Evolutionary conservation across 2,888 invertebrate genomes (phyloP).

Genomic region (Yponomeuta cagnagella): DNA sequence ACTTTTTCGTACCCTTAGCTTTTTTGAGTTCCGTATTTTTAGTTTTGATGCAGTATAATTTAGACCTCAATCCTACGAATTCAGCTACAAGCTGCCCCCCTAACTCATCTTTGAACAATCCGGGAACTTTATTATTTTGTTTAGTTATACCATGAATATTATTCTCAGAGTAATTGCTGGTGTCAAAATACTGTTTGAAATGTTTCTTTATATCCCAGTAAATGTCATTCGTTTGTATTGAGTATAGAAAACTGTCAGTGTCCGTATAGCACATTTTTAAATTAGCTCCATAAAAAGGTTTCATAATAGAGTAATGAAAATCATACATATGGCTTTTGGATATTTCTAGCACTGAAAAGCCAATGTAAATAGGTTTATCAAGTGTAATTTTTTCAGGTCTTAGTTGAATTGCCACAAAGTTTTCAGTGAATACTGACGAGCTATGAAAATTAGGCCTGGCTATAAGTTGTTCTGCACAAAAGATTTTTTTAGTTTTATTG

Average conservation of each 20-base stretch:
- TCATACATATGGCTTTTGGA: constrained; percentile 17
- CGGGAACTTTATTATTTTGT: background rate
- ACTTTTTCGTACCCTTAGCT: too few relatives aligned
- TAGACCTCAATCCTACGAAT: constrained; percentile 10
- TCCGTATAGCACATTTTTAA: constrained; percentile 20
- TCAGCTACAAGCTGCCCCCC: constrained; percentile 4
- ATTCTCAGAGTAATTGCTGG: constrained; percentile 11
- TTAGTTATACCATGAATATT: constrained; percentile 18
- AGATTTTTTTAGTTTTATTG: constrained; percentile 12
- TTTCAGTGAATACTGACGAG: constrained; percentile 15
- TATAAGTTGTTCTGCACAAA: constrained; percentile 12
- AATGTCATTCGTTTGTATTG: constrained; percentile 16
- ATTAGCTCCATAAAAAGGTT: constrained; percentile 13
- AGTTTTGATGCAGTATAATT: constrained; percentile 11
- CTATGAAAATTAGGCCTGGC: constrained; percentile 13
- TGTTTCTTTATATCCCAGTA: constrained; percentile 12
- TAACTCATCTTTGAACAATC: constrained; percentile 10
- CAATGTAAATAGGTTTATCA: constrained; percentile 17
- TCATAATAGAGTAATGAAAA: constrained; percentile 18
- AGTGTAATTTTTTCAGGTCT: constrained; percentile 11
- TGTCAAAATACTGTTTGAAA: constrained; percentile 16
- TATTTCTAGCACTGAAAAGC: constrained; percentile 17
- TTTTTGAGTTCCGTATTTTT: background rate
- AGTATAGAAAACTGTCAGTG: constrained; percentile 20
- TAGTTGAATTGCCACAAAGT: constrained; percentile 23